Percentiles rank a stretch among this genome's conserved stretches.
Conservation (phyloP, 2,888 invertebrate species). For the Trachelus troglodyta region DNA sequence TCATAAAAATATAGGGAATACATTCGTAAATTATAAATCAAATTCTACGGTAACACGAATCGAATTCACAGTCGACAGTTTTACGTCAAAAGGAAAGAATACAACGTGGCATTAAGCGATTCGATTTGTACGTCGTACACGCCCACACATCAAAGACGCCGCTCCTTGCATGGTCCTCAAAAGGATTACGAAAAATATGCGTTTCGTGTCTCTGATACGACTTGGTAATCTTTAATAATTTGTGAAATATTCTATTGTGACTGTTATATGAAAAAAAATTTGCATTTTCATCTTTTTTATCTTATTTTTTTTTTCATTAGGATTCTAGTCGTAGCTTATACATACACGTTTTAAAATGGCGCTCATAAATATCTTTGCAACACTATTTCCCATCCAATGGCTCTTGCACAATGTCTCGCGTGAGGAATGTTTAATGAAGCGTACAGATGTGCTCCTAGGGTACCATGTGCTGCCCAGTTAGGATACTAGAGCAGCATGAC, state of each 20-base stretch:
- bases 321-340: not conserved
- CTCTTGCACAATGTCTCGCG: slow-evolving; percentile 44
- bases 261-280: not conserved
- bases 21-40: slow-evolving; percentile 61
- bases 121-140: slow-evolving; percentile 60
- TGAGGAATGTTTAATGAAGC: slow-evolving; percentile 52
- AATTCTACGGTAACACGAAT: slow-evolving; percentile 41
- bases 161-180: slow-evolving; percentile 36
- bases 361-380: slow-evolving; percentile 40
- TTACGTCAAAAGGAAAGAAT: slow-evolving; percentile 32
- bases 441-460: slow-evolving; percentile 41
- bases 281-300: not conserved
- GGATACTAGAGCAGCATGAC: slow-evolving; percentile 39
- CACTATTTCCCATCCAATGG: not conserved
- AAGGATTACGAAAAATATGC: slow-evolving; percentile 47
- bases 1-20: not conserved
- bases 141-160: slow-evolving; percentile 61
- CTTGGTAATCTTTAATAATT: slow-evolving; percentile 39
- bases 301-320: not conserved
- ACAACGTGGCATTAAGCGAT: slow-evolving; percentile 62
- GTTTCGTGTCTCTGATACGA: slow-evolving; percentile 32
- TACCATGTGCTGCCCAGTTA: slow-evolving; percentile 40
- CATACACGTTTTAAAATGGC: slow-evolving; percentile 27
- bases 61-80: slow-evolving; percentile 10
- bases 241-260: not conserved